These are phyloP conservation scores for Ariopsis seemanni DNA, from an alignment of 2,113 vertebrate genomes.

Conservation along the genomic window DNA sequence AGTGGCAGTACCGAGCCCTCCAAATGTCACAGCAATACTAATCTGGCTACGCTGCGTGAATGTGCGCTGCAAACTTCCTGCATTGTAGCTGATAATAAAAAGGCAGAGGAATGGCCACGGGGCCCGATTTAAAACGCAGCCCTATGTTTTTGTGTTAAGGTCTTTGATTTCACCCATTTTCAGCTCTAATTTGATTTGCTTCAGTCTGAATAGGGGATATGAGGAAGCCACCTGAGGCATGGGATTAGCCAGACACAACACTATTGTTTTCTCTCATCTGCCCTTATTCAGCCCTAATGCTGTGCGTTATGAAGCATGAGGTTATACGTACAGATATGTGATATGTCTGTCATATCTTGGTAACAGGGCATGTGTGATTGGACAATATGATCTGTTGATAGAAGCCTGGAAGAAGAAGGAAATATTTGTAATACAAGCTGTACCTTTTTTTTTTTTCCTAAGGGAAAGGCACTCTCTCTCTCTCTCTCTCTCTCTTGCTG, in stretches of 20 bases:
- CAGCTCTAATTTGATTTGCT: constrained; percentile 79
- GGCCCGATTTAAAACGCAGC: constrained; percentile 75
- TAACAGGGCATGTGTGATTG: constrained; percentile 32
- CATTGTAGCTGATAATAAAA: constrained; percentile 71
- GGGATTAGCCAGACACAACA: constrained; percentile 68
- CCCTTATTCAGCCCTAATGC: constrained; percentile 59
- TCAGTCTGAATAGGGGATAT: constrained; percentile 63
- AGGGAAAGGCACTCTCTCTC: constrained; percentile 44
- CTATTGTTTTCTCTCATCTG: constrained; percentile 69
- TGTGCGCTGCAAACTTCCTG: constrained; percentile 52
- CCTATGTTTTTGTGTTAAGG: constrained; percentile 68
- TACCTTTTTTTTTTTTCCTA: neutral
- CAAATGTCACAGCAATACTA: constrained; percentile 78
- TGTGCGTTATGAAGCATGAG: constrained; percentile 39
- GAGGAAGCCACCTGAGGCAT: constrained; percentile 74
- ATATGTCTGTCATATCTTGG: constrained; percentile 39
- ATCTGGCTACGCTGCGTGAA: constrained; percentile 61
- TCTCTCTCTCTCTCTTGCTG: constrained; percentile 49
- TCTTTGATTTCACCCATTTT: constrained; percentile 79
- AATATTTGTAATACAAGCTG: constrained; percentile 35
- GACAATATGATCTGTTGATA: constrained; percentile 31
- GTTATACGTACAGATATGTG: constrained; percentile 36
- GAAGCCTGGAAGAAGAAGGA: constrained; percentile 16
- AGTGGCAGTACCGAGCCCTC: constrained; percentile 73
- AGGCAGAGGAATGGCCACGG: constrained; percentile 70